phyloP scores from a whole-genome alignment of 2,888 invertebrate species.

The Hyppa rectilinea region DNA sequence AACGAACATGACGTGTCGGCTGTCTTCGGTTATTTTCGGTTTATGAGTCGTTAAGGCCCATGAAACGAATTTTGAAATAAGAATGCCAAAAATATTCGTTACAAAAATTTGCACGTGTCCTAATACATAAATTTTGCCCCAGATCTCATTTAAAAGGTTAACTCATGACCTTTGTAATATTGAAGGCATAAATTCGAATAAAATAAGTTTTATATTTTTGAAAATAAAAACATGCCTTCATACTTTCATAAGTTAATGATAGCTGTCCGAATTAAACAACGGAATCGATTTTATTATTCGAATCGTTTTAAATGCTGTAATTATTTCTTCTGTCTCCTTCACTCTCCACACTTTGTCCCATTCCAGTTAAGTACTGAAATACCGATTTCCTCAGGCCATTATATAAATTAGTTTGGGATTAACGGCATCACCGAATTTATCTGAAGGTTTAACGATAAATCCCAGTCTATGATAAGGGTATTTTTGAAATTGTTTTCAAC shows the following conservation, averaged over 20 bases:
- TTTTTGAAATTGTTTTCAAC: not conserved
- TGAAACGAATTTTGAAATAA: not conserved
- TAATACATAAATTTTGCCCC: not conserved
- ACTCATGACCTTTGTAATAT: too few species aligned
- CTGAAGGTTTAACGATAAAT: slow-evolving; percentile 70
- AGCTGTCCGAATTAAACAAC: not conserved
- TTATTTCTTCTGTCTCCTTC: slow-evolving; percentile 50
- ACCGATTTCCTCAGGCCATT: slow-evolving; percentile 72
- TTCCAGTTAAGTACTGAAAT: slow-evolving; percentile 66
- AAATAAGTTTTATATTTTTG: not conserved
- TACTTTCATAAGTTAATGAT: not conserved
- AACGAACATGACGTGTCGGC: slow-evolving; percentile 41
- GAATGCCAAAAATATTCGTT: not conserved
- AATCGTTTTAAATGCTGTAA: slow-evolving; percentile 42
- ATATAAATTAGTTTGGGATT: slow-evolving; percentile 75
- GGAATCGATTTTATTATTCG: slow-evolving; percentile 30
- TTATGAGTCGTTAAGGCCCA: not conserved
- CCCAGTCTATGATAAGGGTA: not conserved
- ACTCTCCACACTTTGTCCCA: slow-evolving; percentile 62
- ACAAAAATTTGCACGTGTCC: not conserved
- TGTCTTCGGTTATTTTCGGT: slow-evolving; percentile 54
- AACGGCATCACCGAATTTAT: slow-evolving; percentile 71
- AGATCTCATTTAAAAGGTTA: not conserved
- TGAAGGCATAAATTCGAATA: not conserved
- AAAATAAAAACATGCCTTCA: not conserved